Evolutionary conservation across 2,113 vertebrate species (phyloP), one percentile per base, ranked within the genome.

Genomic region (Platichthys stellatus): DNA sequence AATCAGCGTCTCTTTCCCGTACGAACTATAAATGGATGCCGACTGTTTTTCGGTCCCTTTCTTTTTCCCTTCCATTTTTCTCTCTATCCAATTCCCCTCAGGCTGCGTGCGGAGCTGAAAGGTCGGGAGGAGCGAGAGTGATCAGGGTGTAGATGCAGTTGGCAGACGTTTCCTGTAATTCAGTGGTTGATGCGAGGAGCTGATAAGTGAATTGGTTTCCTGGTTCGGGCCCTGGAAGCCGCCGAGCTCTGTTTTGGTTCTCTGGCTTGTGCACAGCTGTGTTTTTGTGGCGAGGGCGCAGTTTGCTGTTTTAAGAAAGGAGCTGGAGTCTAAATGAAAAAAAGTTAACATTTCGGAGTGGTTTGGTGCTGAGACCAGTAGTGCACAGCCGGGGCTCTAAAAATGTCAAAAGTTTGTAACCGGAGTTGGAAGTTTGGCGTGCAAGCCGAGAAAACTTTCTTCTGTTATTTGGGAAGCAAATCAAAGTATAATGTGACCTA

Each of bases 191-290:
- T 90, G 83, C 76, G 83, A 62, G 76, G 78, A 75, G 69, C 86
- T 76, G 90, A 91, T 92, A 89, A 92, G 89, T 88, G 86, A 88
- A 85, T 86, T 87, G 84, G 83, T 80, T 88, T 90, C 76, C 76
- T 63, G 70, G 79, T 78, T 81, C 54, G 56, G 21, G 60, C 63
- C 59, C 43, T 59, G 13, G 35, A 63, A 47, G 67, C 62, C 35
- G 26, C 74, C 73, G 26, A 43, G 53, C 69, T 73, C 28, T 56
- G 64, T 64, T 84, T 76, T 67, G 64, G 80, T 81, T 40, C 69
- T 35, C 59, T 78, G 69, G 72, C 51, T 51, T n/a, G 15, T 73
- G 69, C 65, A 74, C 38, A 6, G 45, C 58, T 76, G 24, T 69
- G 57, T 70, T 83, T 82, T 26, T 56, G 73, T 59, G 61, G 68